Conservation (phyloP, 1,140 invertebrate genomes). For the Trichonephila inaurata region DNA sequence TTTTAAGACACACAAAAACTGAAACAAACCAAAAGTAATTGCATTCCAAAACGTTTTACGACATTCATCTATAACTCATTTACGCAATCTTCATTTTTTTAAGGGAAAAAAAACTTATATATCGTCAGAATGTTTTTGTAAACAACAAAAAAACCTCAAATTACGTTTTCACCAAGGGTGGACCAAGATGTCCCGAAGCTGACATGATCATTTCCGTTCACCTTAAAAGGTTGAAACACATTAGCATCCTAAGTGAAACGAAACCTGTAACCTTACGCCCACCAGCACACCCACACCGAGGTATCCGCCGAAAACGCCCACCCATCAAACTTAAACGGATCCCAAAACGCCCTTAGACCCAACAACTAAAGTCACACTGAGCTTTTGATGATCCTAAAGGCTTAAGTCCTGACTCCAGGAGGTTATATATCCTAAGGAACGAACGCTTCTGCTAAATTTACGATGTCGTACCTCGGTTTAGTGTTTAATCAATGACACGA, state of each 20-base stretch:
- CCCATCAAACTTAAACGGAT: constrained; percentile 33
- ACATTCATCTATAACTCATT: no score
- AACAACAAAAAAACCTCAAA: background rate
- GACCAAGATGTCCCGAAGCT: background rate
- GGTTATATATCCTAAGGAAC: background rate
- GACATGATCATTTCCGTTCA: constrained; percentile 33
- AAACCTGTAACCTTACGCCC: constrained; percentile 46
- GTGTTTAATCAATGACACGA: constrained; percentile 8
- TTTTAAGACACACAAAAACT: no score
- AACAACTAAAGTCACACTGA: background rate
- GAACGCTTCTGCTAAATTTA: background rate
- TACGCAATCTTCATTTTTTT: no score
- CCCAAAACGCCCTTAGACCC: background rate
- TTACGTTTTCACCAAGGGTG: background rate
- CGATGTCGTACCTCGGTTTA: constrained; percentile 5
- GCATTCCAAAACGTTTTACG: no score
- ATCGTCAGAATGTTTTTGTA: no score
- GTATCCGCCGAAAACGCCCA: constrained; percentile 56
- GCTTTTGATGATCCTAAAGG: background rate
- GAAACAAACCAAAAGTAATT: no score
- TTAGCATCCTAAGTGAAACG: constrained; percentile 26
- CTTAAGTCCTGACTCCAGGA: background rate
- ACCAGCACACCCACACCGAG: constrained; percentile 35
- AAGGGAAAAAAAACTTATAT: no score
- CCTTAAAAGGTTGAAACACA: constrained; percentile 36